Percentiles rank a stretch among this genome's conserved stretches.
These are phyloP conservation scores for Typhlichthys subterraneus DNA, from an alignment of 2,797 vertebrate genomes.

Conservation along the genomic window DNA sequence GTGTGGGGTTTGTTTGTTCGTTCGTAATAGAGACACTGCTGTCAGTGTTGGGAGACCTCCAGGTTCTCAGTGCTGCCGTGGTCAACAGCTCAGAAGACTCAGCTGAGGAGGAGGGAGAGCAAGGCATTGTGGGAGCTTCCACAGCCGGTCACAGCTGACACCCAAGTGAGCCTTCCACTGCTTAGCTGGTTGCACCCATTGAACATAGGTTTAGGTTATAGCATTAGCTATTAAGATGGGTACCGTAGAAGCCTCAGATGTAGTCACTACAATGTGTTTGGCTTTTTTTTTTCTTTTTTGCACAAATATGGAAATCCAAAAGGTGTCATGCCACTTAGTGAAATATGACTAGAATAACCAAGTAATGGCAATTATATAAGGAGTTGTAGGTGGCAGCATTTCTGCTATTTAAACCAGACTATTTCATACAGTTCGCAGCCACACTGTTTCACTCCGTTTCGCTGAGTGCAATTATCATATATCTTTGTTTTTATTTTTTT, in stretches of 20 bases:
- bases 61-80: constrained; percentile 80
- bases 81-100: constrained; percentile 78
- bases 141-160: constrained; percentile 46
- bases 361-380: neutral
- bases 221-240: neutral
- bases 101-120: constrained; percentile 61
- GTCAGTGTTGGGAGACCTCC: constrained; percentile 82
- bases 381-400: too few relatives aligned
- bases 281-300: neutral
- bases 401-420: too few relatives aligned
- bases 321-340: neutral
- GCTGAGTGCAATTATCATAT: too few relatives aligned
- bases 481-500: neutral
- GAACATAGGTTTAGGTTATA: constrained; percentile 41
- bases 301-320: neutral
- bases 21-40: constrained; percentile 73
- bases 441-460: too few relatives aligned
- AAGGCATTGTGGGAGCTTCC: constrained; percentile 33
- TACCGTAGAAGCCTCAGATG: neutral
- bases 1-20: constrained; percentile 20
- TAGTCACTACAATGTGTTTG: neutral
- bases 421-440: too few relatives aligned
- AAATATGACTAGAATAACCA: neutral
- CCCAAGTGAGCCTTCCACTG: constrained; percentile 18
- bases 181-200: constrained; percentile 26